A percentile compares a stretch with the other conserved stretches of the same genome.
Conservation (phyloP, 2,888 invertebrate species). For the Lithophane ornitopus region DNA sequence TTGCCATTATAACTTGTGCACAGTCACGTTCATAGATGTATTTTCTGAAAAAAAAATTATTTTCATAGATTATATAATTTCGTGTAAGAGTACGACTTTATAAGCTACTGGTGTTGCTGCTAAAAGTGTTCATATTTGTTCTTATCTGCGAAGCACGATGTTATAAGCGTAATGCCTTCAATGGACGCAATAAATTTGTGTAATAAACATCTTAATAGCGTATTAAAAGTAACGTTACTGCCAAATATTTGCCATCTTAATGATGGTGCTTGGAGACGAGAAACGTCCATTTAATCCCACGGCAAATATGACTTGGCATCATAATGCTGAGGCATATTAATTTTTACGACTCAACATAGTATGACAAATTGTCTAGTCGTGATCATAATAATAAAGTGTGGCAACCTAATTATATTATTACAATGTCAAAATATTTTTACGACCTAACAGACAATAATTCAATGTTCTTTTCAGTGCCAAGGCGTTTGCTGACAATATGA, state of each 20-base stretch:
- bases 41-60: neutral
- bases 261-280: conserved; percentile 29
- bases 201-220: conserved; percentile 33
- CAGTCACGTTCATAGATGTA: neutral
- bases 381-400: conserved; percentile 48
- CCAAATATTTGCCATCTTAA: conserved; percentile 46
- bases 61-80: neutral
- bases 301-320: conserved; percentile 50
- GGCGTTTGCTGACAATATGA: conserved; percentile 38
- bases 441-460: conserved; percentile 38
- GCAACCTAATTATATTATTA: conserved; percentile 51
- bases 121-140: neutral
- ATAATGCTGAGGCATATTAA: conserved; percentile 34
- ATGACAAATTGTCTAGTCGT: conserved; percentile 48
- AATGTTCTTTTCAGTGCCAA: conserved; percentile 55
- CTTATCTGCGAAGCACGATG: neutral
- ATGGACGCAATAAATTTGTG: conserved; percentile 27
- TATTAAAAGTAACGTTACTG: conserved; percentile 28
- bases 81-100: neutral
- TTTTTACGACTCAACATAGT: conserved; percentile 53
- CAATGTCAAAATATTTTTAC: conserved; percentile 59
- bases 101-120: neutral
- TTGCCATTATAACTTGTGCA: too few relatives aligned
- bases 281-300: conserved; percentile 48
- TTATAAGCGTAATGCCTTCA: neutral